phyloP scores from a whole-genome alignment of 2,113 vertebrate genomes.

The Alosa alosa region DNA sequence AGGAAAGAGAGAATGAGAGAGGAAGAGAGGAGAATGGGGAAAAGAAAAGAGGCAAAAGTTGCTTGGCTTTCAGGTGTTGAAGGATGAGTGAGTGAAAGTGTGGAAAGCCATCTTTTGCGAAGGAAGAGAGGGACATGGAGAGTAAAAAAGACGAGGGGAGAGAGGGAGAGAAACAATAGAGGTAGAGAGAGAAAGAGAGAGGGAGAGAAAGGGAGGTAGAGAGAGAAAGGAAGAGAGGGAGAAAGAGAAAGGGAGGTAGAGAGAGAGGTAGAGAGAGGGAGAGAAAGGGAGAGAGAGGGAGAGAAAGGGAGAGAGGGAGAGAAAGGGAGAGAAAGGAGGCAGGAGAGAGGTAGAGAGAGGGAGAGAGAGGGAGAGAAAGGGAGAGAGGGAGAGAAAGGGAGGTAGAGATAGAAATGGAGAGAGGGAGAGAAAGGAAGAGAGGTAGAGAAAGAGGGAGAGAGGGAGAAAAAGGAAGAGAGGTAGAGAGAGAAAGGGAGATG shows the following conservation, averaged over 20 bases:
- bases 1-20: not conserved
- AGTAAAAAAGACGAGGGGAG: not conserved
- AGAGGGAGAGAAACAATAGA: not conserved
- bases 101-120: not conserved
- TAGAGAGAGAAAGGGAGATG: not conserved
- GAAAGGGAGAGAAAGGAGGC: too few species aligned
- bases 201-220: too few species aligned
- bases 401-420: too few species aligned
- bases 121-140: constrained; percentile 40
- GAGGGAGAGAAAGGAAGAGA: constrained; percentile 35
- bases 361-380: too few species aligned
- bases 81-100: not conserved
- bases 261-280: too few species aligned
- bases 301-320: too few species aligned
- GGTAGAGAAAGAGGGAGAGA: not conserved
- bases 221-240: too few species aligned
- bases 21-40: not conserved
- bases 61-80: constrained; percentile 62
- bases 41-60: constrained; percentile 49
- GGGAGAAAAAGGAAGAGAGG: not conserved
- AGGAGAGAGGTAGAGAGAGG: too few species aligned
- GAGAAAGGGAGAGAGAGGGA: too few species aligned
- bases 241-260: too few species aligned
- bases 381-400: too few species aligned
- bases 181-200: not conserved